phyloP scores from a whole-genome alignment of 2,888 invertebrate genomes.

The Sceliomorpha sp. region DNA sequence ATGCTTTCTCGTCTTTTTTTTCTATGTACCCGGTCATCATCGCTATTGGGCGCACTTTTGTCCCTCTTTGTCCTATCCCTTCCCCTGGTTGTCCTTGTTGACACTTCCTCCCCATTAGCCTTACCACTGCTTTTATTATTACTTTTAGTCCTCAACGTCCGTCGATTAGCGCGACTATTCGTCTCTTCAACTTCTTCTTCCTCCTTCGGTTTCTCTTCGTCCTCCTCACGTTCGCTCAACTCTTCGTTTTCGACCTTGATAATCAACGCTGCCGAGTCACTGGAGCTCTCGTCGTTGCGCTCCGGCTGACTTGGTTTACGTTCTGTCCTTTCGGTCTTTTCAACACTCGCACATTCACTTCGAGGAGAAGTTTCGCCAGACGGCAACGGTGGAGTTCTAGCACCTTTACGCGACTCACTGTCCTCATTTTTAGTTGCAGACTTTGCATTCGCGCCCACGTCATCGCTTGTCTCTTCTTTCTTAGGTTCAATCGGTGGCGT shows the following conservation, averaged over 20 bases:
- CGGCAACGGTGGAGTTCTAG: conserved; percentile 73
- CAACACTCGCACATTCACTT: conserved; percentile 66
- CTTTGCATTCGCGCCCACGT: conserved; percentile 49
- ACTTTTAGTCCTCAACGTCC: conserved; percentile 70
- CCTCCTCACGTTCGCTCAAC: conserved; percentile 76
- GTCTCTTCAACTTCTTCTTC: conserved; percentile 53
- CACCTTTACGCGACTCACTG: conserved; percentile 73
- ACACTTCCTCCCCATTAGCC: conserved; percentile 75
- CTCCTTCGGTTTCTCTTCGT: conserved; percentile 60
- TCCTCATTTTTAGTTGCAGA: conserved; percentile 45
- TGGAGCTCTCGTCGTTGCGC: conserved; percentile 77
- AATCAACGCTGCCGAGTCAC: conserved; percentile 79
- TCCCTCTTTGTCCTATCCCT: conserved; percentile 80
- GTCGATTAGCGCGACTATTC: conserved; percentile 61
- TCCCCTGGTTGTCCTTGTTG: conserved; percentile 72
- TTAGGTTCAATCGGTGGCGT: conserved; percentile 74
- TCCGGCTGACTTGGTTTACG: conserved; percentile 65
- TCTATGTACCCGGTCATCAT: conserved; percentile 83
- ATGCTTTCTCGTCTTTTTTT: conserved; percentile 87
- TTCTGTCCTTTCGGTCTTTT: conserved; percentile 65
- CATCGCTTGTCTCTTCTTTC: conserved; percentile 65
- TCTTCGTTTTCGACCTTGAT: conserved; percentile 79
- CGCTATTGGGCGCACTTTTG: conserved; percentile 81
- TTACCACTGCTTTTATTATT: conserved; percentile 73
- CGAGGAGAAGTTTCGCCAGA: conserved; percentile 59